Conservation (phyloP, 1,140 invertebrate species). For the Cylas formicarius region DNA sequence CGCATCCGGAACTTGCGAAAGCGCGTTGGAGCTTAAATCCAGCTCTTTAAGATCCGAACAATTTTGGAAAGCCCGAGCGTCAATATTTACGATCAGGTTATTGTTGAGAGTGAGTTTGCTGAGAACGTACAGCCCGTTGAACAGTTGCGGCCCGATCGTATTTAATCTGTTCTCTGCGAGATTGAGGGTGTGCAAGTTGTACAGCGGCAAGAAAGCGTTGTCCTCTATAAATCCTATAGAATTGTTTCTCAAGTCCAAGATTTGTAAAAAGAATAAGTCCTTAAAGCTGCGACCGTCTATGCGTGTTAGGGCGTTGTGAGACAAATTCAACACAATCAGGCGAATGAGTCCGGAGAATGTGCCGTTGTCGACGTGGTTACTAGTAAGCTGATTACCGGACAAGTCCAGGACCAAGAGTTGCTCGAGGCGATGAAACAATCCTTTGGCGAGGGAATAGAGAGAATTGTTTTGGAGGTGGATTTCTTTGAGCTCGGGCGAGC, state of each 20-base stretch:
- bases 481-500: conserved; percentile 69
- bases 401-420: conserved; percentile 79
- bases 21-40: conserved; percentile 77
- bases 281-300: conserved; percentile 80
- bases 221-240: conserved; percentile 79
- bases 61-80: conserved; percentile 80
- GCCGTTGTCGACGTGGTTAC: conserved; percentile 71
- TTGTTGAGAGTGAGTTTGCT: conserved; percentile 78
- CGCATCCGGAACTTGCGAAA: conserved; percentile 73
- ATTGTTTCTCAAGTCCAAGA: conserved; percentile 80
- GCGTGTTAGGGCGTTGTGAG: conserved; percentile 72
- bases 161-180: conserved; percentile 78
- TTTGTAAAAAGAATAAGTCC: conserved; percentile 80
- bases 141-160: conserved; percentile 69
- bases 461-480: conserved; percentile 77
- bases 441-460: conserved; percentile 66
- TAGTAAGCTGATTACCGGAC: conserved; percentile 77
- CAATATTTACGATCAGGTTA: conserved; percentile 73
- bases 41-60: conserved; percentile 85
- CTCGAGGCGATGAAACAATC: conserved; percentile 75
- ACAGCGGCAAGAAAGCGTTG: conserved; percentile 76
- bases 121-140: conserved; percentile 77
- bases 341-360: conserved; percentile 78
- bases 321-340: conserved; percentile 76
- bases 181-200: conserved; percentile 80